Evolutionary conservation across 2,797 vertebrate species (phyloP).

Genomic region (Phylloscopus collybita): DNA sequence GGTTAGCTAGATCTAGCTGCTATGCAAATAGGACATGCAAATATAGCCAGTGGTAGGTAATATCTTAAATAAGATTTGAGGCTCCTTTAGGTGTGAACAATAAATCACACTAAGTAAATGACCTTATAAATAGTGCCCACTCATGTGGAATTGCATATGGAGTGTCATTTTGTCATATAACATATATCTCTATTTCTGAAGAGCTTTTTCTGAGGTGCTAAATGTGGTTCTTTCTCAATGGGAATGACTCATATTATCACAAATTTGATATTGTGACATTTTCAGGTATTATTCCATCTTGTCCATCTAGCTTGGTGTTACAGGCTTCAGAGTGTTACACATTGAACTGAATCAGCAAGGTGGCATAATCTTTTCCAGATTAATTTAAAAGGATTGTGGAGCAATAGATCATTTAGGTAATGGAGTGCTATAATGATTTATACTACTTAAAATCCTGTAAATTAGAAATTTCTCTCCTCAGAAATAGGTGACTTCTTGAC

Average conservation of each 20-base stretch:
- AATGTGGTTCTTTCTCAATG: not conserved
- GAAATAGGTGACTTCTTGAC: not conserved
- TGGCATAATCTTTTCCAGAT: not conserved
- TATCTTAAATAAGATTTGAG: not conserved
- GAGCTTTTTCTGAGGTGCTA: not conserved
- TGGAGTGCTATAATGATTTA: not conserved
- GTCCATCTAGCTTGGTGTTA: not conserved
- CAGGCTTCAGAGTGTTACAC: not conserved
- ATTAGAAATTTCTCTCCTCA: not conserved
- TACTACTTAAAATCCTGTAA: not conserved
- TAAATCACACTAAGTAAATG: not conserved
- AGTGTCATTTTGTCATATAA: not conserved
- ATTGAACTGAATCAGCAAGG: not conserved
- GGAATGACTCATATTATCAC: not conserved
- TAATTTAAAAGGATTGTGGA: not conserved
- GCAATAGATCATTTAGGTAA: slow-evolving; percentile 8
- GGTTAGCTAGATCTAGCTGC: not conserved
- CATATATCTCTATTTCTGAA: not conserved
- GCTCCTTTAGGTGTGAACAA: not conserved
- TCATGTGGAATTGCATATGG: not conserved
- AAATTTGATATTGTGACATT: not conserved
- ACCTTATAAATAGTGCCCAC: not conserved
- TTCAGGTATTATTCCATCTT: not conserved
- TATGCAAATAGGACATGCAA: not conserved
- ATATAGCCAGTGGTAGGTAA: not conserved